Percentiles rank a stretch among this genome's conserved stretches.
phyloP scores from a whole-genome alignment of 1,140 invertebrate genomes.

The Apolygus lucorum region DNA sequence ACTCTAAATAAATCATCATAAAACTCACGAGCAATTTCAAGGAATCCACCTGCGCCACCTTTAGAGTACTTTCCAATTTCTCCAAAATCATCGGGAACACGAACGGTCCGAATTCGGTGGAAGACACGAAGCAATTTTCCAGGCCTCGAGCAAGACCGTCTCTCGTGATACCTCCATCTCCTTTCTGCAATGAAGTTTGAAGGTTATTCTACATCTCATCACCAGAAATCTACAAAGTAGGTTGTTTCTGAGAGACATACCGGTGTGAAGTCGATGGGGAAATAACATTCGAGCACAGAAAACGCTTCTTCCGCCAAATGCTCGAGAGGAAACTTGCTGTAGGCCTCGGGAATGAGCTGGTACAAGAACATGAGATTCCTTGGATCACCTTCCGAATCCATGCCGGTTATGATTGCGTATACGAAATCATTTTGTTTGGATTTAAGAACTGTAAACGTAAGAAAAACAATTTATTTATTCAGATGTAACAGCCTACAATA shows the following conservation, averaged over 20 bases:
- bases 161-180: constrained; percentile 48
- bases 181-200: constrained; percentile 14
- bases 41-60: constrained; percentile 74
- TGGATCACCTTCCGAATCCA: constrained; percentile 85
- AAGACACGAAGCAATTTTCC: constrained; percentile 58
- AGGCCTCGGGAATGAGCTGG: constrained; percentile 55
- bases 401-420: constrained; percentile 64
- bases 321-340: constrained; percentile 55
- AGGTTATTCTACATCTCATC: no score
- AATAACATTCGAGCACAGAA: constrained; percentile 89
- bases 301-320: constrained; percentile 83
- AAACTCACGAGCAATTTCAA: constrained; percentile 64
- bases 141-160: constrained; percentile 63
- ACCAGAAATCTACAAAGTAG: no score
- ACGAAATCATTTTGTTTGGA: constrained; percentile 53
- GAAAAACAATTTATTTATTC: no score
- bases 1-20: background rate
- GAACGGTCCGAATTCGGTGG: constrained; percentile 62
- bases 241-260: no score
- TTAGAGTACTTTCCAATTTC: constrained; percentile 71
- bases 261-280: constrained; percentile 82
- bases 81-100: constrained; percentile 69
- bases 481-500: no score
- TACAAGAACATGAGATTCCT: constrained; percentile 74
- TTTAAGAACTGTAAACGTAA: background rate